Percentiles rank a stretch among this genome's conserved stretches.
phyloP scores from a whole-genome alignment of 2,797 vertebrate species.

The Heliangelus exortis region DNA sequence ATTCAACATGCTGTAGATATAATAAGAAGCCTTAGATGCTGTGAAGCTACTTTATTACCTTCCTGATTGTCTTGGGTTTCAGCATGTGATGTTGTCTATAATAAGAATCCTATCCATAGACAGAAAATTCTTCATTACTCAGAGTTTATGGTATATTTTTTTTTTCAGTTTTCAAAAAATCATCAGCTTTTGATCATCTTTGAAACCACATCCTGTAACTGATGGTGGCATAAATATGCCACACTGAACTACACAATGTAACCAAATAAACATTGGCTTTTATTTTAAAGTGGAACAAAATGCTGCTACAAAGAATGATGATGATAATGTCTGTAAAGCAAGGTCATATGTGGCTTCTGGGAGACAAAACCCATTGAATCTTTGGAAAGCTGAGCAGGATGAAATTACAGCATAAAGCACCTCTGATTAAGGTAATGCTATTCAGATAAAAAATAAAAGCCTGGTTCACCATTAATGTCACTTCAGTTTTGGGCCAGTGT shows the following conservation, averaged over 20 bases:
- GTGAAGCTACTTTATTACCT: slow-evolving; percentile 15
- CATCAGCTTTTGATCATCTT: background rate
- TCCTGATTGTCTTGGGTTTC: background rate
- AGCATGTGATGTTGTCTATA: background rate
- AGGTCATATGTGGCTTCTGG: background rate
- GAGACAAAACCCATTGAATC: background rate
- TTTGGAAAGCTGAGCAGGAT: background rate
- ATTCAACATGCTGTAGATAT: background rate
- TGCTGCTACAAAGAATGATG: background rate
- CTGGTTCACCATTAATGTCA: background rate
- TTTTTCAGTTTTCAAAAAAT: background rate
- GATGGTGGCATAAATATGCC: background rate
- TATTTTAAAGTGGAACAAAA: slow-evolving; percentile 9
- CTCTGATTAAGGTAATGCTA: background rate
- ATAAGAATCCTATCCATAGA: background rate
- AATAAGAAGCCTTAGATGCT: background rate
- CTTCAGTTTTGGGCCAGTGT: background rate
- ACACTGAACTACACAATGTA: background rate
- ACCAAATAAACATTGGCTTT: slow-evolving; percentile 4
- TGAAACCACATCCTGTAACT: background rate
- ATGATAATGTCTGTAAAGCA: background rate
- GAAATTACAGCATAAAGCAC: background rate
- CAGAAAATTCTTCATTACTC: background rate
- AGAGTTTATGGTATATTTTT: slow-evolving; percentile 1
- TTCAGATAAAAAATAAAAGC: background rate